phyloP scores from a whole-genome alignment of 2,888 invertebrate species.

The Chouioia cunea region DNA sequence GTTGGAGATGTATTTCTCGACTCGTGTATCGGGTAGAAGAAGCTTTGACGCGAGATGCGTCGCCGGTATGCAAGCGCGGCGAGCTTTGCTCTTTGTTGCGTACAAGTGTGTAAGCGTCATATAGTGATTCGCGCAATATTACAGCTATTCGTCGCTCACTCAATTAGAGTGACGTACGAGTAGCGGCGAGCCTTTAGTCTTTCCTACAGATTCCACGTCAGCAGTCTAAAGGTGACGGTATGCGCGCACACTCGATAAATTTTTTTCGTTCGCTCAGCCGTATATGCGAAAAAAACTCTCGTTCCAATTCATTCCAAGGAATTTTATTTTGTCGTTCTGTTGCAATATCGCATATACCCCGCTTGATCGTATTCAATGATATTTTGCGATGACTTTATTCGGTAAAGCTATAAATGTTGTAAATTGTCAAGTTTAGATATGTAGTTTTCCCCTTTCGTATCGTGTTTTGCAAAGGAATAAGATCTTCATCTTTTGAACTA shows the following conservation, averaged over 20 bases:
- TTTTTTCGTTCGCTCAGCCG: neutral
- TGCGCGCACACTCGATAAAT: slow-evolving; percentile 14
- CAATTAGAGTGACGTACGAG: slow-evolving; percentile 40
- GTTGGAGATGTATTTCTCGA: slow-evolving; percentile 11
- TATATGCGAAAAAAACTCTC: slow-evolving; percentile 4
- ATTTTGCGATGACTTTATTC: no score
- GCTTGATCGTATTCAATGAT: no score
- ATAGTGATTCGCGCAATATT: neutral
- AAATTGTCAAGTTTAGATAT: no score
- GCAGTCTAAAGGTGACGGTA: slow-evolving; percentile 8
- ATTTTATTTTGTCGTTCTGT: neutral
- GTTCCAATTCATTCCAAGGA: no score
- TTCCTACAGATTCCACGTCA: slow-evolving; percentile 15
- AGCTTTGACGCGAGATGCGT: slow-evolving; percentile 25
- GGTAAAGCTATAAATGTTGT: no score
- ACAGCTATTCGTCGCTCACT: slow-evolving; percentile 7
- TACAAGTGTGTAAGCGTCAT: no score
- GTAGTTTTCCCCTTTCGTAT: no score
- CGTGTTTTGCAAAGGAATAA: no score
- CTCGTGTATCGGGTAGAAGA: neutral
- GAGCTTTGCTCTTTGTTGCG: slow-evolving; percentile 40
- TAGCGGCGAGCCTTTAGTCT: slow-evolving; percentile 36
- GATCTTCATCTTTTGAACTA: no score
- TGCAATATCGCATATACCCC: no score
- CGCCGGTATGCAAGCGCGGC: slow-evolving; percentile 32